Conservation (phyloP, 2,113 vertebrate genomes). For the Chitala chitala region DNA sequence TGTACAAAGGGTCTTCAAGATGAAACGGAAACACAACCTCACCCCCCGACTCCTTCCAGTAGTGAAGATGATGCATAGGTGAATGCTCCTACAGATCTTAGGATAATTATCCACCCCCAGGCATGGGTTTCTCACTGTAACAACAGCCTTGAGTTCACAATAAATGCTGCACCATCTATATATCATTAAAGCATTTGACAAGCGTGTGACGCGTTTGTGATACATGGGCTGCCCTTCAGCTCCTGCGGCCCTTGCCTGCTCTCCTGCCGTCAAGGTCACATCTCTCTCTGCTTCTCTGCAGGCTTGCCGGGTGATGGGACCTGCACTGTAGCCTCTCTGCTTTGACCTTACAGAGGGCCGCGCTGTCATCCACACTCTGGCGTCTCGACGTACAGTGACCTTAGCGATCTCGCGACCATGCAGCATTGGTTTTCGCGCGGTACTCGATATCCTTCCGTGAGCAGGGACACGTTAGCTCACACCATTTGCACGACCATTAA, state of each 20-base stretch:
- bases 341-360: background rate
- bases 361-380: background rate
- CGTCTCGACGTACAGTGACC: background rate
- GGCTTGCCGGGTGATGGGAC: background rate
- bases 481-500: too few species aligned
- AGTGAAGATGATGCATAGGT: conserved; percentile 28
- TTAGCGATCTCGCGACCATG: background rate
- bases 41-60: background rate
- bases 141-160: conserved; percentile 7
- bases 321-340: background rate
- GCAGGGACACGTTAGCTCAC: too few species aligned
- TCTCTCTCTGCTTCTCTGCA: background rate
- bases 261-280: background rate
- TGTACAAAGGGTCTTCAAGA: conserved; percentile 11
- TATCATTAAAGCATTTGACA: background rate
- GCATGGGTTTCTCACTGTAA: conserved; percentile 2
- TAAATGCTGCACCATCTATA: background rate
- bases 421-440: background rate
- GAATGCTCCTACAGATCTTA: conserved; percentile 1
- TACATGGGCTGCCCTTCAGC: background rate
- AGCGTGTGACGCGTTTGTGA: background rate
- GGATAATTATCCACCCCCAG: conserved; percentile 20
- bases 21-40: conserved; percentile 8
- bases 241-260: background rate
- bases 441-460: background rate